A percentile compares a stretch with the other conserved stretches of the same genome.
Conservation (phyloP, 2,113 vertebrate genomes). For the Solea solea region DNA sequence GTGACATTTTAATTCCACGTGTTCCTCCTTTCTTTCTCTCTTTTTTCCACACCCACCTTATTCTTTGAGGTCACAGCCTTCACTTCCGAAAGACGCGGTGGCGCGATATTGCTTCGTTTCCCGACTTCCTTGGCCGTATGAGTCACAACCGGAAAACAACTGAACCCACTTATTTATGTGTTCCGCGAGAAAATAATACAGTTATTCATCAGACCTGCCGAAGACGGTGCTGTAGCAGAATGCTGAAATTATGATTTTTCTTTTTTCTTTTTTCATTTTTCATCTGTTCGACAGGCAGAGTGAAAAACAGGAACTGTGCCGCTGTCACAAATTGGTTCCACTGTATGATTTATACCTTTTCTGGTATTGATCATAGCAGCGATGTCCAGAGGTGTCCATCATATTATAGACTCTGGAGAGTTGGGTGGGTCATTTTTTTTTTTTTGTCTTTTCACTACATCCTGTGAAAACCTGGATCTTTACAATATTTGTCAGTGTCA, state of each 20-base stretch:
- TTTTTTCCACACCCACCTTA: not conserved
- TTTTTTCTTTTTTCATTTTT: conserved; percentile 35
- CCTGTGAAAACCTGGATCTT: conserved; percentile 47
- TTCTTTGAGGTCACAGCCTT: conserved; percentile 9
- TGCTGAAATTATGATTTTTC: conserved; percentile 22
- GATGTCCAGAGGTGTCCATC: conserved; percentile 52
- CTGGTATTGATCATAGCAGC: conserved; percentile 54
- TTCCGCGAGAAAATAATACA: conserved; percentile 25
- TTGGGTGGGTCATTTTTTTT: conserved; percentile 9
- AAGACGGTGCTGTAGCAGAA: conserved; percentile 11
- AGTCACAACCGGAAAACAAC: conserved; percentile 17
- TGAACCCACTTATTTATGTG: conserved; percentile 19
- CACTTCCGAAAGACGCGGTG: conserved; percentile 4
- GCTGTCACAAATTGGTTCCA: conserved; percentile 52
- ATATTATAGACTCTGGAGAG: conserved; percentile 45
- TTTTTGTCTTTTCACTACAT: not conserved
- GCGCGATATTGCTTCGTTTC: conserved; percentile 2
- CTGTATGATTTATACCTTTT: conserved; percentile 55
- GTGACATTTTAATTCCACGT: conserved; percentile 62
- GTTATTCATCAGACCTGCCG: conserved; percentile 30
- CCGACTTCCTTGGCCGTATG: conserved; percentile 13
- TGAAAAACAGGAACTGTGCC: conserved; percentile 39
- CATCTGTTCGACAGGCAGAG: conserved; percentile 43
- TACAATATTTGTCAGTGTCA: conserved; percentile 46
- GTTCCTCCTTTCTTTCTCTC: not conserved